Conservation (phyloP, 2,113 vertebrate genomes). For the Amazona guildingii region DNA sequence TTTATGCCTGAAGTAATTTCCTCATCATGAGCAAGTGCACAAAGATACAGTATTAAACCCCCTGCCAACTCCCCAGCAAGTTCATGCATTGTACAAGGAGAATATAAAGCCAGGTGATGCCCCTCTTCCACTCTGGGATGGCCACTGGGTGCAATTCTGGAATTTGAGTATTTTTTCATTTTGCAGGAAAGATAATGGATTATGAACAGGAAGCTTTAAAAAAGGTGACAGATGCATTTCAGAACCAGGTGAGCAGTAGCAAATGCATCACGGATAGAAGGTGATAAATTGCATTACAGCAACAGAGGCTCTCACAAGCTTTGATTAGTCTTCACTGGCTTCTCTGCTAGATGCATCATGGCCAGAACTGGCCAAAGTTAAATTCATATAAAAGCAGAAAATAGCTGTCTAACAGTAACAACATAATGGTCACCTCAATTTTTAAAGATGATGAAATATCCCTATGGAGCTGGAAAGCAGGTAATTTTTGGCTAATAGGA, state of each 20-base stretch:
- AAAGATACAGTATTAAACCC: background rate
- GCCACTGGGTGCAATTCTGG: background rate
- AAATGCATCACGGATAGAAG: background rate
- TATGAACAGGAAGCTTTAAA: background rate
- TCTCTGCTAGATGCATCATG: background rate
- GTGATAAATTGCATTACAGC: background rate
- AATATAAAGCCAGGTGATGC: background rate
- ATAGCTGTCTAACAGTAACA: constrained; percentile 45
- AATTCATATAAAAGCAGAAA: constrained; percentile 7
- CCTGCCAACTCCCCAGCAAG: rapidly evolving
- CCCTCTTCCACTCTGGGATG: background rate
- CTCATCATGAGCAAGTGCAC: background rate
- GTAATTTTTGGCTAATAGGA: constrained; percentile 16
- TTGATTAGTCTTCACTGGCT: background rate
- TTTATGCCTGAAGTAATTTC: background rate
- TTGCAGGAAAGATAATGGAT: background rate
- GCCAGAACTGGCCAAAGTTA: constrained; percentile 4
- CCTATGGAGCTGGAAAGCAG: constrained; percentile 27
- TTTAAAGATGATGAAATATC: constrained; percentile 46
- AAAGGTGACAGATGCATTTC: background rate
- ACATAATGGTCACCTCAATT: constrained; percentile 42
- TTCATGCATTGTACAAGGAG: background rate
- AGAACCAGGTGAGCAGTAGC: background rate
- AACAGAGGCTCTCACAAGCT: background rate
- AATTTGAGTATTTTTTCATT: background rate